phyloP scores from a whole-genome alignment of 2,888 invertebrate species.

The Phania funesta region DNA sequence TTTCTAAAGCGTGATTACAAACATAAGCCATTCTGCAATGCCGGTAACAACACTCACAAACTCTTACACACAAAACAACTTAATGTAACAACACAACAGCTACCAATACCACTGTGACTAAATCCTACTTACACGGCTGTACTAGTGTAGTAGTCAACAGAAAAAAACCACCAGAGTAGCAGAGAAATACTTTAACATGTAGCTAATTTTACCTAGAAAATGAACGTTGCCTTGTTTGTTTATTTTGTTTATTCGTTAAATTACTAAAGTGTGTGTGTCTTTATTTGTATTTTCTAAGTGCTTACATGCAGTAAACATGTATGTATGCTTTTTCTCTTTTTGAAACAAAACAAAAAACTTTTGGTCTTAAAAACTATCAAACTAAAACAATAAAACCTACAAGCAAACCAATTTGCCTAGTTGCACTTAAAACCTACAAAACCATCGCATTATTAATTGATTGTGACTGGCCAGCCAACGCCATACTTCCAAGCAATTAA shows the following conservation, averaged over 20 bases:
- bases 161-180: neutral
- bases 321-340: neutral
- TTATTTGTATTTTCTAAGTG: constrained; percentile 1
- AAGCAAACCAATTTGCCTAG: no score
- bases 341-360: neutral
- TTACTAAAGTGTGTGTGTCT: neutral
- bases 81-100: neutral
- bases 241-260: neutral
- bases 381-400: constrained; percentile 46
- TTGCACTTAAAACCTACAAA: constrained; percentile 35
- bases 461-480: neutral
- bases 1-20: constrained; percentile 63
- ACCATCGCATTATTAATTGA: constrained; percentile 49
- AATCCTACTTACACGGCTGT: constrained; percentile 20
- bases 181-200: constrained; percentile 32
- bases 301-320: neutral
- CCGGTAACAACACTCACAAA: constrained; percentile 12
- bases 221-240: neutral
- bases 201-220: constrained; percentile 3
- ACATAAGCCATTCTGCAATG: constrained; percentile 41
- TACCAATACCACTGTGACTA: constrained; percentile 37
- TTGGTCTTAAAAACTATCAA: neutral
- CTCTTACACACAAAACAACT: neutral
- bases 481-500: constrained; percentile 38
- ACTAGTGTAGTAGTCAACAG: neutral